phyloP scores from a whole-genome alignment of 2,113 vertebrate species.

The Myodes glareolus region DNA sequence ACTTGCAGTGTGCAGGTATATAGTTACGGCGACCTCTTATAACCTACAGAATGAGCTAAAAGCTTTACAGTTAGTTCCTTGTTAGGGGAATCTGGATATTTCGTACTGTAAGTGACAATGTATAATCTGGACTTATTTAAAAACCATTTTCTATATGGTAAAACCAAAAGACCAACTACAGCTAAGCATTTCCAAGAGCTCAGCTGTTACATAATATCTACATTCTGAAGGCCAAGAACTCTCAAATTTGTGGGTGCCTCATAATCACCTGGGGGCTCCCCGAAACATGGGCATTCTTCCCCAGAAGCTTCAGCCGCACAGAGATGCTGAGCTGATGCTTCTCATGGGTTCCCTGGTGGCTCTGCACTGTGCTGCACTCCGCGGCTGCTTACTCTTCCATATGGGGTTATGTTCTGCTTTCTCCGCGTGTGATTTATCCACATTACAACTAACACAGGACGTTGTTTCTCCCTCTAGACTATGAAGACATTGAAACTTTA shows the following conservation, averaged over 20 bases:
- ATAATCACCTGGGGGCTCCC: background rate
- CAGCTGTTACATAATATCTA: background rate
- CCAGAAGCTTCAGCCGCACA: background rate
- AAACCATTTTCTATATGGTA: constrained; percentile 6
- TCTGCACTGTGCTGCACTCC: background rate
- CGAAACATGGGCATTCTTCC: background rate
- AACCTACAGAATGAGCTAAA: background rate
- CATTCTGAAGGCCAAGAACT: background rate
- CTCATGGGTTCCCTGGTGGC: background rate
- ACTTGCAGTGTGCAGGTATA: background rate
- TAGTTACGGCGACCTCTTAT: background rate
- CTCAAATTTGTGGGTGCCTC: background rate
- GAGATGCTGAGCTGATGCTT: background rate
- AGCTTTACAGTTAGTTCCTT: background rate
- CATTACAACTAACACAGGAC: constrained; percentile 52
- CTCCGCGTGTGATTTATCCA: background rate
- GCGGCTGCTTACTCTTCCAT: background rate
- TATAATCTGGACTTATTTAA: background rate
- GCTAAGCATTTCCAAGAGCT: constrained; percentile 13
- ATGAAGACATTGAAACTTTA: constrained; percentile 85
- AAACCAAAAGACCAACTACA: constrained; percentile 3
- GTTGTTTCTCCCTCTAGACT: constrained; percentile 79
- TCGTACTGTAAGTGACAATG: background rate
- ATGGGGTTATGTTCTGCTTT: background rate
- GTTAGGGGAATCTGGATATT: background rate